phyloP scores from a whole-genome alignment of 1,140 invertebrate genomes.

The Sarcophaga peregrina region DNA sequence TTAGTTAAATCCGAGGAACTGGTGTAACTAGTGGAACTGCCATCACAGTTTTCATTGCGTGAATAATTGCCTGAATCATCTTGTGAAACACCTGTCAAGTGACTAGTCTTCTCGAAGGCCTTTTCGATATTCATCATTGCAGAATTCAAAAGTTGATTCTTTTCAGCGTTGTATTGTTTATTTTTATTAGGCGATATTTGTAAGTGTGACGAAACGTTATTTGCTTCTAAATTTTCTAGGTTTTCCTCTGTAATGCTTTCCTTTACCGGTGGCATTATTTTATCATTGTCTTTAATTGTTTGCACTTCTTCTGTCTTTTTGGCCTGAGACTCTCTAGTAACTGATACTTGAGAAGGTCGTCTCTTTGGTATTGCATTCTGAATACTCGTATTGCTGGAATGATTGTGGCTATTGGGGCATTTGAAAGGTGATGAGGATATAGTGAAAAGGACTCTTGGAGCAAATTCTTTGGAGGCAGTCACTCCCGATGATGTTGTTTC shows the following conservation, averaged over 20 bases:
- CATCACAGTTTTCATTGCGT: conserved; percentile 55
- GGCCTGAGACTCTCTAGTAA: background rate
- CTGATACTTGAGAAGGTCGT: background rate
- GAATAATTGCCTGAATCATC: conserved; percentile 63
- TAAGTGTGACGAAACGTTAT: background rate
- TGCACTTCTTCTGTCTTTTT: conserved; percentile 27
- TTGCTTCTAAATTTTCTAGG: background rate
- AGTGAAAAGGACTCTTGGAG: conserved; percentile 46
- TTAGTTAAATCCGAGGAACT: conserved; percentile 46
- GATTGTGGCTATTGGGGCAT: background rate
- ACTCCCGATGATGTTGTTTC: background rate
- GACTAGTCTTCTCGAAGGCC: conserved; percentile 45
- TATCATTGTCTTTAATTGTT: background rate
- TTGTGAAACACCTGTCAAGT: conserved; percentile 43
- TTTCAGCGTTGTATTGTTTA: conserved; percentile 34
- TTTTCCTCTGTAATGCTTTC: background rate
- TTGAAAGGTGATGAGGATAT: conserved; percentile 47
- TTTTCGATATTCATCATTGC: conserved; percentile 47
- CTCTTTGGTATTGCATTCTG: conserved; percentile 14
- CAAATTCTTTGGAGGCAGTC: conserved; percentile 44
- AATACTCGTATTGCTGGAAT: background rate
- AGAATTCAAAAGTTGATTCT: conserved; percentile 43
- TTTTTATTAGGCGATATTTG: conserved; percentile 22
- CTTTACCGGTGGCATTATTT: background rate
- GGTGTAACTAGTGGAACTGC: conserved; percentile 46